Evolutionary conservation across 2,113 vertebrate species (phyloP), one percentile per base, ranked within the genome.

Genomic region (Collichthys lucidus): DNA sequence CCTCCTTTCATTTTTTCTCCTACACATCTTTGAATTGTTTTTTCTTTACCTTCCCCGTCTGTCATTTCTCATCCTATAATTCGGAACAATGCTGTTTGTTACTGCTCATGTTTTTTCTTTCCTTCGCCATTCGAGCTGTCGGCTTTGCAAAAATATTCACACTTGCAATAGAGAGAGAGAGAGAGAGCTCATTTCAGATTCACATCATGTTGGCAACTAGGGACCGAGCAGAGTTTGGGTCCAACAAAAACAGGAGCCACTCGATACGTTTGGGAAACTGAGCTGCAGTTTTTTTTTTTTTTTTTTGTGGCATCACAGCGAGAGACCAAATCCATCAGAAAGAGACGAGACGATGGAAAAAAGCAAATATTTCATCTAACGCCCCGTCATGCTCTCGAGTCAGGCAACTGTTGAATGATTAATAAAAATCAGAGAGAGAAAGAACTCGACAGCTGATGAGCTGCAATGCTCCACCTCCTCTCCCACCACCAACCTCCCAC

Each of bases 321-420:
- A 26, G 55, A 60, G 16, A 68, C 52, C 31, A 5, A 80, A 83
- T 86, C 70, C 78, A 66, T 87, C 55, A 56, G 35, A 11, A 6
- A 60, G 44, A 35, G 35, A 35, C 3, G 11, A 79, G 77, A 59
- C 14, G 50, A 83, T 14, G 52, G 46, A 80, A 69, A n/a, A n/a
- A 77, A 83, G 26, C 49, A 90, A 87, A 89, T 79, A 87, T 80
- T 80, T 80, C 57, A 80, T 84, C 61, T 67, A 3, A 20, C 24
- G 46, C 40, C 16, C 62, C 10, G 76, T 26, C 20, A 9, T 4
- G 22, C 64, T 19, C 63, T 59, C 6, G 5, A 68, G 9, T n/a
- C 65, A 84, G 22, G 77, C 57, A 71, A 83, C 66, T 64, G 82
- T 68, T 55, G 79, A 79, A 29, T 16, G 61, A 87, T 85, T 82